Evolutionary conservation across 2,888 invertebrate genomes (phyloP), one percentile per base, ranked within the genome.

Genomic region (Artemia sinica): DNA sequence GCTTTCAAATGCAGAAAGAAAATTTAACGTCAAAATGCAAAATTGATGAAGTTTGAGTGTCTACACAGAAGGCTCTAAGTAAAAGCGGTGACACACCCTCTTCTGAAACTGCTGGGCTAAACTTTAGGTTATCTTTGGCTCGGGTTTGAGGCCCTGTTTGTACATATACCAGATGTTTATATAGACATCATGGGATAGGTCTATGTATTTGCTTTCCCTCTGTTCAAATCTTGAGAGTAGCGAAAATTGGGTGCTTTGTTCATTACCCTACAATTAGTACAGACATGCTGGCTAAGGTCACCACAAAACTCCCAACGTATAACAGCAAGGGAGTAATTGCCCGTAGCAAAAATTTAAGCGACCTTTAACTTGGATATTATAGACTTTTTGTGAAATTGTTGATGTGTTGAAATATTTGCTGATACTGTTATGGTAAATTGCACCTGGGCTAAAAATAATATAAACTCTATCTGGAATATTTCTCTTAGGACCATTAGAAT

Each of bases 251-350:
- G 1, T 87, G 88, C 74, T 99, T 99, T 77, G 86, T 91, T 0
- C 98, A 99, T 80, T 98, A 96, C 79, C 98, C 98, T 0, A 90
- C 89, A 0, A 89, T 98, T 72, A 96, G 93, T 50, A 85, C 85
- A 0, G 93, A 96, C 75, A 95, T 97, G 96, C 80, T 93, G 74
- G 82, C 83, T 13, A 82, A 87, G 70, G 91, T 96, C 0, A 84
- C 87, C 68, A 84, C 83, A 68, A 82, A 90, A 68, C 80, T 84
- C 58, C 80, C 82, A 8, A 79, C 87, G 0, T 88, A 91, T 78
- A 97, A 95, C 77, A 97, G 98, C 78, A 83, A 86, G 48, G 82
- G 84, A 10, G 78, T 85, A 50, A 89, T 97, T 66, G 88, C 93
- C 0, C 82, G 85, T 71, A 94, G 89, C 79, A 85, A 87, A 0